A percentile compares a stretch with the other conserved stretches of the same genome.
Evolutionary conservation across 2,113 vertebrate species (phyloP).

Genomic region (Sigmodon hispidus): DNA sequence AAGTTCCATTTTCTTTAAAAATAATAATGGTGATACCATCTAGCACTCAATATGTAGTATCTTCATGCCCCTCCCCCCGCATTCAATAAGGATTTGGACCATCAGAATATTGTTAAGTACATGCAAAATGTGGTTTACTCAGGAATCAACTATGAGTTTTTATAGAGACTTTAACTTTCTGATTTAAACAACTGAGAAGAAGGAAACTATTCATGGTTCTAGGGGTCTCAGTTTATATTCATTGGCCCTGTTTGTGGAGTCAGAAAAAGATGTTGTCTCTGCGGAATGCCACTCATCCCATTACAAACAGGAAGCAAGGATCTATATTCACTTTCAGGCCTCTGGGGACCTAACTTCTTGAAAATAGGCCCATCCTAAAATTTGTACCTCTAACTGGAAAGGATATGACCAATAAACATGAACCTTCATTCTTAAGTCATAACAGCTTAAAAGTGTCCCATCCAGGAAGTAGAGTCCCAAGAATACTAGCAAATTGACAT

Average conservation of each 20-base stretch:
- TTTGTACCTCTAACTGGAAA: not conserved
- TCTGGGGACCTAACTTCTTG: not conserved
- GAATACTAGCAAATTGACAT: not conserved
- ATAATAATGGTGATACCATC: not conserved
- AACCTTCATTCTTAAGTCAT: not conserved
- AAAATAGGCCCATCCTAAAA: not conserved
- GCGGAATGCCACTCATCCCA: not conserved
- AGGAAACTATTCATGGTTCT: not conserved
- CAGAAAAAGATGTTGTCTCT: not conserved
- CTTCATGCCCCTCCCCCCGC: no score
- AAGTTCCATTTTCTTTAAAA: not conserved
- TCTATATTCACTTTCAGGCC: not conserved
- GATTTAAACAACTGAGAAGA: not conserved
- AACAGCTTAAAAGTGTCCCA: rapidly evolving
- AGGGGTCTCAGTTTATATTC: not conserved
- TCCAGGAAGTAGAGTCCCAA: not conserved
- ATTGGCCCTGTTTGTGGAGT: not conserved
- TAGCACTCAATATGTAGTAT: not conserved
- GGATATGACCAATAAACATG: not conserved
- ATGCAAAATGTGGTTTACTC: not conserved
- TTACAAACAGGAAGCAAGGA: not conserved
- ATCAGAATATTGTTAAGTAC: not conserved
- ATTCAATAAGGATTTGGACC: not conserved
- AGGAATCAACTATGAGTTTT: not conserved
- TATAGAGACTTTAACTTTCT: not conserved